Evolutionary conservation across 2,113 vertebrate genomes (phyloP), one percentile per base, ranked within the genome.

Genomic region (Cheilinus undulatus): DNA sequence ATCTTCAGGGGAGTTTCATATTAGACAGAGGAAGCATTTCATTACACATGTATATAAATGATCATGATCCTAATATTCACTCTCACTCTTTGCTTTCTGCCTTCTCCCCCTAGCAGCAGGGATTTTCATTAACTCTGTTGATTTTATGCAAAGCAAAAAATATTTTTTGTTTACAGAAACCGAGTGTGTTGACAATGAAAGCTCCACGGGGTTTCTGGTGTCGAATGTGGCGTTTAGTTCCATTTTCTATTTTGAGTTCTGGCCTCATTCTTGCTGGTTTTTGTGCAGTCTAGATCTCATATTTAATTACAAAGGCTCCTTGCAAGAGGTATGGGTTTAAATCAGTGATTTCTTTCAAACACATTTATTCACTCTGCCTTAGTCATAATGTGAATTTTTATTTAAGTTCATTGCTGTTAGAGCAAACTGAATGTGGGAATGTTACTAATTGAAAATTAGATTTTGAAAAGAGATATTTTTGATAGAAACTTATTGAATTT

Each of bases 11-110:
- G 20, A 9, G 20, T 40, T 13, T 71, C 27, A 51, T 60, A 70
- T 71, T 54, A 61, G 11, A 49, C 22, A 17, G 1, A 24, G 73
- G 61, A 69, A 61, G 28, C 43, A 57, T 19, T 28, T 63, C 56
- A 78, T 80, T 56, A 40, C 27, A 38, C 53, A 40, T n/a, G 13
- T 51, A 59, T 48, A n/a, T 43, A n/a, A 43, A 19, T 43, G 32
- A 40, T 58, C 23, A n/a, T 23, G 28, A 66, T 24, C 66, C 38
- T 42, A 34, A 48, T 63, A 54, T 64, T 43, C 8, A 40, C 38
- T 40, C 2, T 34, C 8, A 11, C 10, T 34, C 2, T 34, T 40
- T 40, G 12, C 38, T 40, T 34, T 5, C 32, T 10, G 32, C 42
- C 24, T 13, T n/a, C 5, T n/a, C n/a, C 26, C 19, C 10, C 22